These are phyloP conservation scores for Orchestes rusci DNA, from an alignment of 2,888 invertebrate species.

Conservation along the genomic window DNA sequence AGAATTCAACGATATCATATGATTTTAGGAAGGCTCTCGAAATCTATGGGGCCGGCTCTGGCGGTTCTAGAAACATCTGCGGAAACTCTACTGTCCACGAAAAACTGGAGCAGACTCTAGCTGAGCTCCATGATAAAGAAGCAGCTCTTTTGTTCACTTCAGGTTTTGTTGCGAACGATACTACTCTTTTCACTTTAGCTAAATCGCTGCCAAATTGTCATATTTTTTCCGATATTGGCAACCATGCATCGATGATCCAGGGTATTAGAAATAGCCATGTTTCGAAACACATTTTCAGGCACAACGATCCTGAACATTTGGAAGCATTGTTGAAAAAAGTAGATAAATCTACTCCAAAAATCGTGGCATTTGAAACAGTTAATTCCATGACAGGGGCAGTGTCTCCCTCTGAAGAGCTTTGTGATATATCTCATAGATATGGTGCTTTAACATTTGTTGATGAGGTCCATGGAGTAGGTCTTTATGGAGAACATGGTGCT, in stretches of 20 bases:
- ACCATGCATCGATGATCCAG: slow-evolving; percentile 98
- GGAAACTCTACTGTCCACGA: slow-evolving; percentile 92
- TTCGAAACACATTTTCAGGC: slow-evolving; percentile 88
- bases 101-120: slow-evolving; percentile 74
- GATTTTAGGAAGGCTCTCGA: slow-evolving; percentile 60
- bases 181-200: slow-evolving; percentile 87
- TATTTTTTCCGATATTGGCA: slow-evolving; percentile 92
- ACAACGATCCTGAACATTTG: slow-evolving; percentile 86
- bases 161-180: slow-evolving; percentile 96
- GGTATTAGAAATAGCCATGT: slow-evolving; percentile 90
- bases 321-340: slow-evolving; percentile 66
- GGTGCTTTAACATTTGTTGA: neutral
- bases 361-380: slow-evolving; percentile 97
- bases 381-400: neutral
- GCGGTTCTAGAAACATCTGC: slow-evolving; percentile 94
- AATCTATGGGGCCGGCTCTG: slow-evolving; percentile 86
- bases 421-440: neutral
- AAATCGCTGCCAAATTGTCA: slow-evolving; percentile 81
- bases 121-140: slow-evolving; percentile 83
- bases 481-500: neutral
- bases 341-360: slow-evolving; percentile 71
- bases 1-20: neutral
- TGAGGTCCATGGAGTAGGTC: neutral
- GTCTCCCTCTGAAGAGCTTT: neutral
- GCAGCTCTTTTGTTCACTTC: slow-evolving; percentile 89